A percentile compares a stretch with the other conserved stretches of the same genome.
phyloP scores from a whole-genome alignment of 2,888 invertebrate genomes.

The Tromatobia lineatoria region DNA sequence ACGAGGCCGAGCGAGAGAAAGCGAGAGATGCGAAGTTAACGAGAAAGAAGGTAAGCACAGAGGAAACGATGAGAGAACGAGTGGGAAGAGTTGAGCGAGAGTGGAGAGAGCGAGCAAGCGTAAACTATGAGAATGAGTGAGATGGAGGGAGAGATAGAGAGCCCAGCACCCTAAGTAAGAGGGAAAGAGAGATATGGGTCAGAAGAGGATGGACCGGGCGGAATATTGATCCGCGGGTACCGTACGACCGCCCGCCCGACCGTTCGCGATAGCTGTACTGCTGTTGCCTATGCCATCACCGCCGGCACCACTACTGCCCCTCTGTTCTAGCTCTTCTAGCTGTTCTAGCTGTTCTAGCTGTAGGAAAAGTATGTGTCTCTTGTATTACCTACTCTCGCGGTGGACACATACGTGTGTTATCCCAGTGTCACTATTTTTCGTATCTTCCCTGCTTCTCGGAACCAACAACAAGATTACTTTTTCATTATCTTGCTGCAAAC shows the following conservation, averaged over 20 bases:
- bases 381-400: not conserved
- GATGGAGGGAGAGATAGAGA: conserved; percentile 13
- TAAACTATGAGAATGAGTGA: conserved; percentile 29
- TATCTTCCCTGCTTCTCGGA: not conserved
- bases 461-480: conserved; percentile 2
- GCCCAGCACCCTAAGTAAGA: conserved; percentile 71
- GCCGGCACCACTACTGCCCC: conserved; percentile 12
- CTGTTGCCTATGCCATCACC: conserved; percentile 41
- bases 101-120: not conserved
- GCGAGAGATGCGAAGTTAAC: conserved; percentile 48
- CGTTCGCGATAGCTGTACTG: conserved; percentile 67
- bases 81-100: conserved; percentile 30
- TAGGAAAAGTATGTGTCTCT: conserved; percentile 2
- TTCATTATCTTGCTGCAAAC: not conserved
- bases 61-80: not conserved
- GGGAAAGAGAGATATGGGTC: conserved; percentile 83
- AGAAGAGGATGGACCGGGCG: conserved; percentile 84
- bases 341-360: not conserved
- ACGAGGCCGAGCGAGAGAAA: conserved; percentile 23
- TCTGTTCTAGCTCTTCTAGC: too few relatives aligned
- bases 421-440: not conserved
- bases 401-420: conserved; percentile 6
- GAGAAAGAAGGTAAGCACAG: conserved; percentile 12
- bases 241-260: conserved; percentile 22
- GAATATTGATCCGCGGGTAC: conserved; percentile 83